Conservation (phyloP, 2,888 invertebrate species). For the Clivina fossor region DNA sequence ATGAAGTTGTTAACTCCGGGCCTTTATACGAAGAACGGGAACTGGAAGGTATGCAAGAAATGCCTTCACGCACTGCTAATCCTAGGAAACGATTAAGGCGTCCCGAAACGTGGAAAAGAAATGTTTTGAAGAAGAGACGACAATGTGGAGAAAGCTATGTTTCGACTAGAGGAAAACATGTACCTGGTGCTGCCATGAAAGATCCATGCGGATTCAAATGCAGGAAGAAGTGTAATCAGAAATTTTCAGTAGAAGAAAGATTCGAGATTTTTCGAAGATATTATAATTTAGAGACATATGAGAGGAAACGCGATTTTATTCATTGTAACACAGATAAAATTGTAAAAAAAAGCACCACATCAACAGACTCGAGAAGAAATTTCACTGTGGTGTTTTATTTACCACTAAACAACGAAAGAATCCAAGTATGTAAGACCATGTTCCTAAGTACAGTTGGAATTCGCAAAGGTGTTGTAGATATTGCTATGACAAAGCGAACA, state of each 20-base stretch:
- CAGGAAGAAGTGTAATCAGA: not conserved
- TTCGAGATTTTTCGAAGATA: not conserved
- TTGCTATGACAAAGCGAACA: conserved; percentile 33
- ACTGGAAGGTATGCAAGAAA: no score
- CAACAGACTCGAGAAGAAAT: not conserved
- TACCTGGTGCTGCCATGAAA: not conserved
- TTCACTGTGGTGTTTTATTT: not conserved
- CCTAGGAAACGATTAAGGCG: no score
- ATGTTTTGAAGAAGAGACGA: no score
- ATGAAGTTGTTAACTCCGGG: no score
- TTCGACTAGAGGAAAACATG: not conserved
- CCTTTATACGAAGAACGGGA: no score
- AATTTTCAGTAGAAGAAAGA: not conserved
- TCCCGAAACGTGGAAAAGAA: no score
- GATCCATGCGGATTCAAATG: no score
- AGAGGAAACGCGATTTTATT: not conserved
- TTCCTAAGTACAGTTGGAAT: conserved; percentile 36
- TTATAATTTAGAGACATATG: not conserved
- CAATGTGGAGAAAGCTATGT: not conserved
- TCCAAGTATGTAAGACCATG: conserved; percentile 34
- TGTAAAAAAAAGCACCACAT: not conserved
- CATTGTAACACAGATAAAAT: not conserved
- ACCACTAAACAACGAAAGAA: not conserved
- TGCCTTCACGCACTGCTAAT: no score
- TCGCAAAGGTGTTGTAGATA: conserved; percentile 35